phyloP scores from a whole-genome alignment of 1,140 invertebrate species.

The Diuraphis noxia region DNA sequence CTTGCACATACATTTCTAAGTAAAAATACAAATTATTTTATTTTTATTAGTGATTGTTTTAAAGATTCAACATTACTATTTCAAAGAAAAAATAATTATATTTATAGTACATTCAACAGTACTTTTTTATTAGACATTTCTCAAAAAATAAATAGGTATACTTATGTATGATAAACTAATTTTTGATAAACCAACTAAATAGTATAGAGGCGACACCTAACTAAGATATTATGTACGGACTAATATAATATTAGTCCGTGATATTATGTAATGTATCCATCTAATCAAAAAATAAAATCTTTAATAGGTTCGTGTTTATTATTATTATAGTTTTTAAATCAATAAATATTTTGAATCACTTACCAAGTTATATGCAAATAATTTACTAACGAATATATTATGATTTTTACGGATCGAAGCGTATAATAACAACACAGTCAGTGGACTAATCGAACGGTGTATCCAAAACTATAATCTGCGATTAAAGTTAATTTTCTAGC shows the following conservation, averaged over 20 bases:
- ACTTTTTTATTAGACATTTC: background rate
- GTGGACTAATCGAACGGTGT: background rate
- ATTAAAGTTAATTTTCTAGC: background rate
- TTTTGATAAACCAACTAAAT: background rate
- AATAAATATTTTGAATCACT: background rate
- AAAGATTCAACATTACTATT: background rate
- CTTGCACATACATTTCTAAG: slow-evolving; percentile 63
- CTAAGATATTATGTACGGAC: too few relatives aligned
- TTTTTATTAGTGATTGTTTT: too few relatives aligned
- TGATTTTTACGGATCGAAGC: background rate
- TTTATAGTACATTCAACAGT: background rate
- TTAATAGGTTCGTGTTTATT: background rate
- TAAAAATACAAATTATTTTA: background rate
- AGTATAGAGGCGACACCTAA: too few relatives aligned
- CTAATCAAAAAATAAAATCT: background rate
- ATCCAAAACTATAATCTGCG: background rate
- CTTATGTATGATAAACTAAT: background rate
- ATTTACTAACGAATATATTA: background rate
- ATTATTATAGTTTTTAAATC: background rate
- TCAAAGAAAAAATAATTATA: background rate
- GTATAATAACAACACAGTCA: background rate
- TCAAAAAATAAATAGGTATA: background rate
- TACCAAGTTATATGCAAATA: background rate
- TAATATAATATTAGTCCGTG: too few relatives aligned
- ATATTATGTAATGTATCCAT: too few relatives aligned